phyloP scores from a whole-genome alignment of 1,140 invertebrate species.

The Brachionus asplanchnoidis region DNA sequence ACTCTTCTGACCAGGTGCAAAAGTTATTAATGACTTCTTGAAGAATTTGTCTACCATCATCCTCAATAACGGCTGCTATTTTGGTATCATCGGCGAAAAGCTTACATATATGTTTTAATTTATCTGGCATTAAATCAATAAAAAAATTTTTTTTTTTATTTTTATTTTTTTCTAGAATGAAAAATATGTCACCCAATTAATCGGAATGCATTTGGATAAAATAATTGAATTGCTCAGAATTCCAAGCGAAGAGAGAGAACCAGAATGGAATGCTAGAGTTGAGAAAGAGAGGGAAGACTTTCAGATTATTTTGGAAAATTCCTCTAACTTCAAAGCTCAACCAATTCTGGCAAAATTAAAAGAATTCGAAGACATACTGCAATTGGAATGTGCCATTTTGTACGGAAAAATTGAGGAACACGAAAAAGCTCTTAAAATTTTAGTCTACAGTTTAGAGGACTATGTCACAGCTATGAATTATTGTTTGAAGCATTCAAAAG shows the following conservation, averaged over 20 bases:
- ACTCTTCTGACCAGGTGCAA: too few relatives aligned
- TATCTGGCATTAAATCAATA: too few relatives aligned
- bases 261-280: not conserved
- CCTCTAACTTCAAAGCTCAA: conserved; percentile 4
- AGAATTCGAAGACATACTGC: conserved; percentile 16
- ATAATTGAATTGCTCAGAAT: conserved; percentile 5
- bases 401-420: conserved; percentile 40
- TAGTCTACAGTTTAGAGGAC: conserved; percentile 20
- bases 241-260: not conserved
- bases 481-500: conserved; percentile 27
- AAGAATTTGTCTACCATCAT: too few relatives aligned
- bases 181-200: conserved; percentile 17
- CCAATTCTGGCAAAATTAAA: not conserved
- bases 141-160: not conserved
- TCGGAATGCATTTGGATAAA: conserved; percentile 27
- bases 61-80: too few relatives aligned
- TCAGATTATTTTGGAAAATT: not conserved
- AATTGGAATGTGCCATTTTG: conserved; percentile 32
- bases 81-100: too few relatives aligned
- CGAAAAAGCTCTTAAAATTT: conserved; percentile 39
- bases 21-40: too few relatives aligned
- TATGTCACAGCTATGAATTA: conserved; percentile 26
- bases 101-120: too few relatives aligned
- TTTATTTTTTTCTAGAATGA: not conserved
- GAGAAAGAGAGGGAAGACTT: not conserved